Evolutionary conservation across 92 coral and sea anemone species (phyloP), one percentile per base, ranked within the genome.

Genomic region (Zoanthus sociatus): DNA sequence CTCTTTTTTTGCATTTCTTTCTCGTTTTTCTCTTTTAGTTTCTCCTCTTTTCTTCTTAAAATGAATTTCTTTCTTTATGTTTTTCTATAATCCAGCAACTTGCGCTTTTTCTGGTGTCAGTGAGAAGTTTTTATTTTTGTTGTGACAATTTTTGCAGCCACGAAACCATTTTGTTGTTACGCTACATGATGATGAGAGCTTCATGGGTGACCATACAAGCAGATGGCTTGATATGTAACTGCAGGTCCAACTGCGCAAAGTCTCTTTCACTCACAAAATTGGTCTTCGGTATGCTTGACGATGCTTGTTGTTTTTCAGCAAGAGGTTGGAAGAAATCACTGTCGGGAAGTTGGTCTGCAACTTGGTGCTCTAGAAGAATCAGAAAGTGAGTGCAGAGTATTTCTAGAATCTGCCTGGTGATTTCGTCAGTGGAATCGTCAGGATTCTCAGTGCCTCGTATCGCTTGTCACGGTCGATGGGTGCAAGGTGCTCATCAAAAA

Each of bases 181-280:
- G 60, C 86, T 74, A 82, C 86, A 26, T 26, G 26, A 82, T 82
- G 48, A 82, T 76, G 71, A 82, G 86, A 82, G 86, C 86, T 82
- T 82, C 88, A 68, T 84, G 88, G 58, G 88, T 71, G 76, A 84
- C 76, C 79, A 84, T 71, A 71, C 88, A 58, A 71, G 88, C 88
- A 71, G 79, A 76, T 71, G 88, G 79, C 72, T 73, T 84, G 71
- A 84, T 71, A 68, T 61, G 67, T 78, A 84, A 3, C 53, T 42
- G 78, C 31, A 73, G 56, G 56, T 73, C 78, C 3, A 18, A 73
- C 78, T 26, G 26, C 55, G 78, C 88, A 68, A 64, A 72, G 56
- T 63, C 64, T 84, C 88, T 84, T 69, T 84, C 88, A 55, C 78
- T 71, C 73, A 73, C 88, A 76, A 71, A 58, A 78, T 84, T 71